Conservation (phyloP, 2,888 invertebrate species). For the Agapostemon virescens region DNA sequence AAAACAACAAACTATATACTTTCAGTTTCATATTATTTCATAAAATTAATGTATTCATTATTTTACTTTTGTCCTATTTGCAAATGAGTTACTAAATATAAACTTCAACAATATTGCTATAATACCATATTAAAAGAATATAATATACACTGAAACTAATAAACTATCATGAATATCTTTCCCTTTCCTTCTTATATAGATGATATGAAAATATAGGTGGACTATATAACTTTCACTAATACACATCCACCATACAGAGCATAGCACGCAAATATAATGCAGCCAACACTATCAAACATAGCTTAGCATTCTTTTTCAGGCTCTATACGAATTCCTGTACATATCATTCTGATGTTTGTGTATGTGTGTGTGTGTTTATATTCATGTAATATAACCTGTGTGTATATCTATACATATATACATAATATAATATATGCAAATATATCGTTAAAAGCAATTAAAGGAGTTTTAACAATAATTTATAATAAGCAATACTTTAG, state of each 20-base stretch:
- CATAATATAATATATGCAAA: conserved; percentile 59
- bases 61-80: conserved; percentile 33
- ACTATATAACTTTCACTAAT: conserved; percentile 56
- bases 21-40: conserved; percentile 6
- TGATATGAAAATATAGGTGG: conserved; percentile 56
- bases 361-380: conserved; percentile 45
- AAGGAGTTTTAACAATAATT: conserved; percentile 51
- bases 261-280: conserved; percentile 68
- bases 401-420: conserved; percentile 60
- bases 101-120: conserved; percentile 39
- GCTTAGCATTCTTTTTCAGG: conserved; percentile 69
- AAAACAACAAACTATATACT: conserved; percentile 27
- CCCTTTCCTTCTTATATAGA: conserved; percentile 53
- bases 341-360: conserved; percentile 56
- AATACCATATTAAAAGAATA: conserved; percentile 36
- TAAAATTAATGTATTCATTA: conserved; percentile 33
- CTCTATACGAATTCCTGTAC: conserved; percentile 66
- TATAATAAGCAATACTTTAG: conserved; percentile 53
- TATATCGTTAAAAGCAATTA: conserved; percentile 49
- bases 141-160: conserved; percentile 39
- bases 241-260: conserved; percentile 58
- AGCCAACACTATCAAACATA: conserved; percentile 73
- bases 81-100: conserved; percentile 47
- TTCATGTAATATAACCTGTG: conserved; percentile 51
- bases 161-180: conserved; percentile 42